Evolutionary conservation across 2,797 vertebrate genomes (phyloP), one percentile per base, ranked within the genome.

Genomic region (Pachyuromys duprasi): DNA sequence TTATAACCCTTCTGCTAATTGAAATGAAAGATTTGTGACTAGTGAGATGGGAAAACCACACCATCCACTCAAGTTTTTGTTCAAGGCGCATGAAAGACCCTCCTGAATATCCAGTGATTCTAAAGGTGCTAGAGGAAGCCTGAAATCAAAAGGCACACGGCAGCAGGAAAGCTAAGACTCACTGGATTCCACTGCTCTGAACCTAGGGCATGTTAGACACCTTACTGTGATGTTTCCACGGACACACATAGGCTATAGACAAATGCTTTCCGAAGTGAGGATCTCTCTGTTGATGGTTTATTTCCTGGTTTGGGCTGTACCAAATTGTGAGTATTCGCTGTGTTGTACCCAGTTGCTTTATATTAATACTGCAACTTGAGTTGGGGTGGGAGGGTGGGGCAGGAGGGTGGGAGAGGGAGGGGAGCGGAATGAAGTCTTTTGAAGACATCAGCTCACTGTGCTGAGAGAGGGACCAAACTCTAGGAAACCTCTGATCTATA

Each of bases 401-500:
- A 86, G 9, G 15, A 92, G 94, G 86, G 87, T 97, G 91, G 86
- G 89, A 45, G 82, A 39, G 95, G 95, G 91, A 55, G 14, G 95
- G 96, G 67, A 91, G 70, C 53, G 92, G 94, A 93, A 57, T 5
- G 17, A 67, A 93, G 93, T 96, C 18, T 97, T 98, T 49, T 8
- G 86, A 97, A 98, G 97, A 98, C 97, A 97, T 98, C 98, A 98
- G 98, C 97, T 98, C 98, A 98, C 98, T 98, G 97, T 98, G 98
- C 98, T 98, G 98, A 98, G 96, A 97, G 98, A 98, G 98, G 98
- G 98, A 99, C 98, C 98, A 98, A 98, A 98, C 98, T 98, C 98
- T 98, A 99, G 98, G 98, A 98, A 98, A 98, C 98, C 98, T 98
- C 98, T 98, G 98, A 98, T 98, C 98, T 98, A 98, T 98, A 98